A percentile compares a stretch with the other conserved stretches of the same genome.
These are phyloP conservation scores for Tichodroma muraria DNA, from an alignment of 2,113 vertebrate species.

Conservation along the genomic window DNA sequence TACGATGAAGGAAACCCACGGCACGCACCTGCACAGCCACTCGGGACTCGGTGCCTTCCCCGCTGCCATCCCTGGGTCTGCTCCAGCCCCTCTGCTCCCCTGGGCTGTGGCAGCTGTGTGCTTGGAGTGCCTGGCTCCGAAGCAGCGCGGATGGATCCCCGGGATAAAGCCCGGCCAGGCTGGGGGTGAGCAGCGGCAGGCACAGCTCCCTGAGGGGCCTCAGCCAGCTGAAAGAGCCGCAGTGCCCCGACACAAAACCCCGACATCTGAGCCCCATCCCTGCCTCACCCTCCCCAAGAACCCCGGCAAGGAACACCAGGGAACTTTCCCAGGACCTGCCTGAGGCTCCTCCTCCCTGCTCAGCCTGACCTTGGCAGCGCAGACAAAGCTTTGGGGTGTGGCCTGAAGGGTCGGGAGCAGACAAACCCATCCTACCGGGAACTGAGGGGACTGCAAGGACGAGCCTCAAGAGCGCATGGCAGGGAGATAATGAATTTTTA, in stretches of 20 bases:
- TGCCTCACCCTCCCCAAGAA: background rate
- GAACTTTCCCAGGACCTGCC: conserved; percentile 73
- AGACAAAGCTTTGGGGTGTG: conserved; percentile 85
- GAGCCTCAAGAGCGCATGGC: conserved; percentile 74
- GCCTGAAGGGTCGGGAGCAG: conserved; percentile 87
- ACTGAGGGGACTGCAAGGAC: conserved; percentile 85
- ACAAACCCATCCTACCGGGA: conserved; percentile 86
- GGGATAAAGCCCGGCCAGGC: background rate
- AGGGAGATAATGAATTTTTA: background rate
- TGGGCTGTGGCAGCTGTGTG: accelerated
- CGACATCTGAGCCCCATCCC: background rate
- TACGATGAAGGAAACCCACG: background rate
- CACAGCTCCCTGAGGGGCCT: background rate
- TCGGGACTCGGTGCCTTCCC: background rate
- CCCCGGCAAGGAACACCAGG: background rate
- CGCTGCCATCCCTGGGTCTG: no score
- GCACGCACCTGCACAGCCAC: background rate
- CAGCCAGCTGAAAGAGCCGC: background rate
- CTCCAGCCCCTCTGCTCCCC: background rate
- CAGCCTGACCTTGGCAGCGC: conserved; percentile 89
- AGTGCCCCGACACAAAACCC: background rate
- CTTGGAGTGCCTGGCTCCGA: background rate
- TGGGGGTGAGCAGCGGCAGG: background rate
- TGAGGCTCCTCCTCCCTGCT: conserved; percentile 85
- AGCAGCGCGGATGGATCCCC: accelerated